A percentile compares a stretch with the other conserved stretches of the same genome.
These are phyloP conservation scores for Galago senegalensis DNA, from an alignment of 2,797 vertebrate genomes.

Conservation along the genomic window DNA sequence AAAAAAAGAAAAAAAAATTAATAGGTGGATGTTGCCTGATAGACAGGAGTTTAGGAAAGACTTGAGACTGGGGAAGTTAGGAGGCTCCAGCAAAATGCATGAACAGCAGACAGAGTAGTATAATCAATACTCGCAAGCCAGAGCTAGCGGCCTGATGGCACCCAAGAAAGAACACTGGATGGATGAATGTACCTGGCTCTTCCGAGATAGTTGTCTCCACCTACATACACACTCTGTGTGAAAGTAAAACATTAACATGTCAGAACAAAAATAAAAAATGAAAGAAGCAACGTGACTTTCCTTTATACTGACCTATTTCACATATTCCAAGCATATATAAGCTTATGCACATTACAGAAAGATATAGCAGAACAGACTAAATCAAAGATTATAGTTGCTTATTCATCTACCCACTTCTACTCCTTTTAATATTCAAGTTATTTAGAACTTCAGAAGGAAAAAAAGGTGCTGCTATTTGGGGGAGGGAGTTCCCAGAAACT, in stretches of 20 bases:
- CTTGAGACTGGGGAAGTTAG: not conserved
- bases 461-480: not conserved
- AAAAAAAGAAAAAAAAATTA: not conserved
- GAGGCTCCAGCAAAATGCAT: not conserved
- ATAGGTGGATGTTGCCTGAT: not conserved
- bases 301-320: not conserved
- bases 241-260: not conserved
- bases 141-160: not conserved
- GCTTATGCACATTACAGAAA: not conserved
- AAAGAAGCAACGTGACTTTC: not conserved
- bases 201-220: not conserved
- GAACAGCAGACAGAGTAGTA: rapidly evolving
- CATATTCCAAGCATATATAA: not conserved
- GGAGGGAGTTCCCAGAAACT: rapidly evolving
- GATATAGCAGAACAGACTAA: not conserved
- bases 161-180: not conserved
- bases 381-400: not conserved
- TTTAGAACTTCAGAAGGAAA: not conserved
- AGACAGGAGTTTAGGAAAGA: not conserved
- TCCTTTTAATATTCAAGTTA: not conserved
- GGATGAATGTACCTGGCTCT: not conserved
- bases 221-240: not conserved
- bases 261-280: not conserved
- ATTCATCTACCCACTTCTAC: rapidly evolving
- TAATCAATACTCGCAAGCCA: not conserved